Conservation (phyloP, 2,113 vertebrate species). For the Trochalopteron elliotii region DNA sequence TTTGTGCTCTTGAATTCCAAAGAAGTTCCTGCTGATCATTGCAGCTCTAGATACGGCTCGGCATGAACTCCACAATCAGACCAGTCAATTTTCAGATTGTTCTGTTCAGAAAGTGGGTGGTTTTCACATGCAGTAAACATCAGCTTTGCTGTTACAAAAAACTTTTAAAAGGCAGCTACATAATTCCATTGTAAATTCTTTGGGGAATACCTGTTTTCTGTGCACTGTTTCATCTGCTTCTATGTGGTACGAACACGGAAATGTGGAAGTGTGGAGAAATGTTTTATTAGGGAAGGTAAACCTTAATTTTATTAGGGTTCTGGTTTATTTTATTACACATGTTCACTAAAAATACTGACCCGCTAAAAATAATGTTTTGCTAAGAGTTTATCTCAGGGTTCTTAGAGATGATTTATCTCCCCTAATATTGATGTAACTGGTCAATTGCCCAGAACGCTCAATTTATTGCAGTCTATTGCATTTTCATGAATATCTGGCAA, state of each 20-base stretch:
- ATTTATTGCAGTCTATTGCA: neutral
- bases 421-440: neutral
- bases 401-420: neutral
- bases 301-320: neutral
- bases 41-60: neutral
- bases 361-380: neutral
- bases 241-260: neutral
- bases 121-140: neutral
- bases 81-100: slow-evolving; percentile 6
- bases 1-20: neutral
- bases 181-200: neutral
- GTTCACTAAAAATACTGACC: neutral
- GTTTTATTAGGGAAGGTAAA: neutral
- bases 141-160: neutral
- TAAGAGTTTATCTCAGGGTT: neutral
- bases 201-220: neutral
- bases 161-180: neutral
- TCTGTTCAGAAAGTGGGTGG: neutral
- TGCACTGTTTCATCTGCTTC: neutral
- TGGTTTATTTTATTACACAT: neutral
- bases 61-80: neutral
- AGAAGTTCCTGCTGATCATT: slow-evolving; percentile 26
- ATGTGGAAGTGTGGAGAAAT: neutral
- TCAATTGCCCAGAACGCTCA: slow-evolving; percentile 12
- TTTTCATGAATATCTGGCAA: neutral